A percentile compares a stretch with the other conserved stretches of the same genome.
These are phyloP conservation scores for Parnassius smintheus DNA, from an alignment of 2,888 invertebrate genomes.

Conservation along the genomic window DNA sequence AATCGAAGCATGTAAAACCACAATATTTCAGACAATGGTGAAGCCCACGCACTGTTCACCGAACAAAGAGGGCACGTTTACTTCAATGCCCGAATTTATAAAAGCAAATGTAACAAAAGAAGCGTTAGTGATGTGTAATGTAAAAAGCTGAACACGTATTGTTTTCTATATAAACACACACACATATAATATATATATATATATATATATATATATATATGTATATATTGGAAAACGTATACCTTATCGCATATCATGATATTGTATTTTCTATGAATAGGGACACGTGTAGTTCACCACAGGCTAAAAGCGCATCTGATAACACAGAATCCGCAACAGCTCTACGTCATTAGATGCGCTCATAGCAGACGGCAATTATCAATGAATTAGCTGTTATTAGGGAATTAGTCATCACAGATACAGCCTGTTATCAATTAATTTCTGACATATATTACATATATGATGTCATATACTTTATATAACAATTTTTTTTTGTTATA, in stretches of 20 bases:
- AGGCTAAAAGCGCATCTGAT: background rate
- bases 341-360: too few species aligned
- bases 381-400: background rate
- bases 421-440: too few species aligned
- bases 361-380: background rate
- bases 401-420: background rate
- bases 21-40: slow-evolving; percentile 24
- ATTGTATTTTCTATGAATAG: background rate
- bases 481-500: too few species aligned
- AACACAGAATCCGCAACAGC: background rate
- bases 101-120: slow-evolving; percentile 21
- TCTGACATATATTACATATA: too few species aligned
- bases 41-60: slow-evolving; percentile 19
- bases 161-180: too few species aligned
- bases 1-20: slow-evolving; percentile 15
- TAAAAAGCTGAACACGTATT: background rate
- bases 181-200: too few species aligned
- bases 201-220: too few species aligned
- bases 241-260: background rate
- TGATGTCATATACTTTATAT: too few species aligned
- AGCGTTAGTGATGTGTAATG: slow-evolving; percentile 21
- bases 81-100: slow-evolving; percentile 15
- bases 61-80: slow-evolving; percentile 10
- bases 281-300: background rate
- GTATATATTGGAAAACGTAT: too few species aligned